Base-by-base conservation (phyloP, 2,113 vertebrate genomes). In the Opisthocomus hoazin region DNA sequence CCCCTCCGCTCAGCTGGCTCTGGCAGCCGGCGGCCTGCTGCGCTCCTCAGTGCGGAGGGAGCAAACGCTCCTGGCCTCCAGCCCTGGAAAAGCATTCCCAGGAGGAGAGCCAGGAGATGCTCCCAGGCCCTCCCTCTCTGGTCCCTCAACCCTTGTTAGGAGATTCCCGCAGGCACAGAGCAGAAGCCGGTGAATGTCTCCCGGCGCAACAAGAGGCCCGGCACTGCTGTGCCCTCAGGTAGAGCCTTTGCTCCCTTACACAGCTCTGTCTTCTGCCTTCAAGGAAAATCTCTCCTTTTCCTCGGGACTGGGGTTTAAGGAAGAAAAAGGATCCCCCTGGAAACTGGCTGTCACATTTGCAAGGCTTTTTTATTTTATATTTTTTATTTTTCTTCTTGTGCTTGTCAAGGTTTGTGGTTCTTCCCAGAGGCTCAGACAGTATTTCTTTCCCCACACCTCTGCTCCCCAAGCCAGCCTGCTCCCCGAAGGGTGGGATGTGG, bases 181-280 rank as follows among this genome's bases (percentile, higher is more conserved):
- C 37, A 74, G 23, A n/a, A 82, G 26, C 2, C 4, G 0, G 46
- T 34, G 83, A 78, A 78, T 60, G 46, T 60, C 50, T 63, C 51
- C 37, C 2, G 4, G 61, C 10, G 30, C 2, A 0, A 26, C 57
- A 61, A 32, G 17, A 23, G 78, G 39, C 45, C 18, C 0, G 0
- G 39, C 7, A 57, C 53, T 88, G 22, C 76, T 53, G 27, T 45
- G 48, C 45, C 39, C 30, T 0, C 0, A 14, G 83, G 75, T 5
- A 41, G n/a, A 78, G 13, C 1, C 0, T 30, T 39, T 70, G 13
- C 34, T 92, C 36, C 53, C 36, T 75, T 66, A 46, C 32, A 15
- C 56, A 68, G 77, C 51, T 70, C 69, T 16, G n/a, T 41, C 19
- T 53, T 83, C 68, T 82, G 37, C 84, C 64, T 71, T 50, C 73